These are phyloP conservation scores for Falco naumanni DNA, from an alignment of 2,797 vertebrate genomes.

Conservation along the genomic window DNA sequence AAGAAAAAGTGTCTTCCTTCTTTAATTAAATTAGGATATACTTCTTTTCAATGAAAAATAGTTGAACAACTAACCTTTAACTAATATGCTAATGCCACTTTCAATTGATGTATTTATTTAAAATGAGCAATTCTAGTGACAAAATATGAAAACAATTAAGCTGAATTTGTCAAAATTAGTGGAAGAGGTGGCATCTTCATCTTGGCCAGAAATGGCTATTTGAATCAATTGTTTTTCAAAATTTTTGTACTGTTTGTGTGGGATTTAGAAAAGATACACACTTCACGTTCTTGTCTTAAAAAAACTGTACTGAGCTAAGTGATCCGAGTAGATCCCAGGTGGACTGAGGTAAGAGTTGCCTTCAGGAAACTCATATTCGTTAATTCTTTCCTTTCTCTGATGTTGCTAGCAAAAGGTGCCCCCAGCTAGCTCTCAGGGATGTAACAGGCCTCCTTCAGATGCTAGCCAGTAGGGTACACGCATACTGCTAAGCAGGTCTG, in stretches of 20 bases:
- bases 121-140: conserved; percentile 61
- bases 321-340: background rate
- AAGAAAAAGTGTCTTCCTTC: background rate
- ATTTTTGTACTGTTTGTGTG: background rate
- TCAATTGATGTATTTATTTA: conserved; percentile 46
- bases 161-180: conserved; percentile 68
- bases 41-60: background rate
- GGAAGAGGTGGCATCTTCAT: conserved; percentile 49
- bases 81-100: conserved; percentile 63
- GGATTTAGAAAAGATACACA: background rate
- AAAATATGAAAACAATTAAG: conserved; percentile 71
- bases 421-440: background rate
- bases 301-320: background rate
- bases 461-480: background rate
- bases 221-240: conserved; percentile 7
- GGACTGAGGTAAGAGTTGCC: background rate
- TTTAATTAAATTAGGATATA: conserved; percentile 33
- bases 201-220: conserved; percentile 8
- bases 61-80: conserved; percentile 67
- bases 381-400: background rate
- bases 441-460: background rate
- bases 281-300: background rate
- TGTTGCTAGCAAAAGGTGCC: background rate
- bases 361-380: background rate
- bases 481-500: background rate